These are phyloP conservation scores for Paedocypris sp. DNA, from an alignment of 2,113 vertebrate genomes.

Conservation along the genomic window DNA sequence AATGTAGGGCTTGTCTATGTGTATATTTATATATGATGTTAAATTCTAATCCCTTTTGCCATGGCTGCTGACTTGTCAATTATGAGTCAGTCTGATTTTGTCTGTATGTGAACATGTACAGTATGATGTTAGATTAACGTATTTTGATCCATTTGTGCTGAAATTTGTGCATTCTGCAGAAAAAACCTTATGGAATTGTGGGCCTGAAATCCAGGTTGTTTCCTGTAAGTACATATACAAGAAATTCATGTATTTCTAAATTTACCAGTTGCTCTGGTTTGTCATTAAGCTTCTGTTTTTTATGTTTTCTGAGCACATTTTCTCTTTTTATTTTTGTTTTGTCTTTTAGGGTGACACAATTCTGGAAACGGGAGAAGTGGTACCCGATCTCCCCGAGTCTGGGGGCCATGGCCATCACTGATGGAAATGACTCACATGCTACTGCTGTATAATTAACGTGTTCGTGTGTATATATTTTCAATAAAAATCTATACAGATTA, in stretches of 20 bases:
- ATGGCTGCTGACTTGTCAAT: too few relatives aligned
- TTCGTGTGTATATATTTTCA: conserved; percentile 37
- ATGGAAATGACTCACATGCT: conserved; percentile 33
- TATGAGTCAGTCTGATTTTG: too few relatives aligned
- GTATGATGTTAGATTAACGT: too few relatives aligned
- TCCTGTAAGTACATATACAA: conserved; percentile 76
- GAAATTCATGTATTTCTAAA: too few relatives aligned
- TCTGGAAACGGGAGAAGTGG: conserved; percentile 74
- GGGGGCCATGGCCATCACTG: conserved; percentile 65
- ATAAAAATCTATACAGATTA: conserved; percentile 5
- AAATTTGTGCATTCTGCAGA: conserved; percentile 50
- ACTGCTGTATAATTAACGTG: conserved; percentile 43
- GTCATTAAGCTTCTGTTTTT: too few relatives aligned
- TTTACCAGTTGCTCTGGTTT: too few relatives aligned
- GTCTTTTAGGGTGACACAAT: conserved; percentile 70
- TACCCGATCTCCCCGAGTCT: conserved; percentile 63
- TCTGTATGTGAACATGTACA: too few relatives aligned
- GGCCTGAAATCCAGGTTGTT: conserved; percentile 62
- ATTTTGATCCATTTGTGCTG: neutral
- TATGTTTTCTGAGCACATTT: neutral
- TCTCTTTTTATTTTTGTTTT: neutral
- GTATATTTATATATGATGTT: too few relatives aligned
- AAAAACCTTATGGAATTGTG: conserved; percentile 62
- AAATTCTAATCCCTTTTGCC: too few relatives aligned
- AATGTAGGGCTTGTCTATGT: too few relatives aligned